A percentile compares a stretch with the other conserved stretches of the same genome.
Evolutionary conservation across 2,113 vertebrate genomes (phyloP).

Genomic region (Corydoras sp.): DNA sequence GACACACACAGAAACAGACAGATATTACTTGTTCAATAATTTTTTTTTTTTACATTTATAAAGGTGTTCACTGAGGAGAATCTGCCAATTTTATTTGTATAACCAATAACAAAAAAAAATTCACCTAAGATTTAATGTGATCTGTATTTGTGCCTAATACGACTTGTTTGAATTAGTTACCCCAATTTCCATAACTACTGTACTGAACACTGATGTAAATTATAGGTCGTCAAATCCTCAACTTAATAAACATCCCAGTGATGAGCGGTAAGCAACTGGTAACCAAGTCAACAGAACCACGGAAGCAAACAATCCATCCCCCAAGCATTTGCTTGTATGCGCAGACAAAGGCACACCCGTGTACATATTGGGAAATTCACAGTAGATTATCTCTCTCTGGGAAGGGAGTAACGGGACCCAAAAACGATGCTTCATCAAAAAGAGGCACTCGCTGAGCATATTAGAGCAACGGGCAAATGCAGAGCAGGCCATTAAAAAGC

Average conservation of each 20-base stretch:
- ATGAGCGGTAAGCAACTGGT: slow-evolving; percentile 10
- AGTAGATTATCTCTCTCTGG: slow-evolving; percentile 31
- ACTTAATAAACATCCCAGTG: slow-evolving; percentile 19
- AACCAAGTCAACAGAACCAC: slow-evolving; percentile 15
- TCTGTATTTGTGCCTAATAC: no score
- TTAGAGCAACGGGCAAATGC: slow-evolving; percentile 31
- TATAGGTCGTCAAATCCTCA: slow-evolving; percentile 27
- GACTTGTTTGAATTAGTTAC: neutral
- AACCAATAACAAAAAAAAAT: no score
- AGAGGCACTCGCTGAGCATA: slow-evolving; percentile 30
- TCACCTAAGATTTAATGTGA: no score
- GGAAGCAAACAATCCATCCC: slow-evolving; percentile 26
- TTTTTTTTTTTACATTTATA: no score
- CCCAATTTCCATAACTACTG: neutral
- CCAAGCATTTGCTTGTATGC: slow-evolving; percentile 6
- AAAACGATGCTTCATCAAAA: slow-evolving; percentile 39
- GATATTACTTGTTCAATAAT: no score
- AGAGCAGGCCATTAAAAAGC: slow-evolving; percentile 36
- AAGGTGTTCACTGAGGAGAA: no score
- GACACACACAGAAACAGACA: no score
- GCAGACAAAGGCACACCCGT: slow-evolving; percentile 3
- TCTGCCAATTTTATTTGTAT: no score
- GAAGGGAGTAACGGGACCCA: slow-evolving; percentile 3
- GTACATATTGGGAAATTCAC: slow-evolving; percentile 24
- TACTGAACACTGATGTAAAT: slow-evolving; percentile 22